Evolutionary conservation across 2,113 vertebrate genomes (phyloP), one percentile per base, ranked within the genome.

Genomic region (Piaya cayana): DNA sequence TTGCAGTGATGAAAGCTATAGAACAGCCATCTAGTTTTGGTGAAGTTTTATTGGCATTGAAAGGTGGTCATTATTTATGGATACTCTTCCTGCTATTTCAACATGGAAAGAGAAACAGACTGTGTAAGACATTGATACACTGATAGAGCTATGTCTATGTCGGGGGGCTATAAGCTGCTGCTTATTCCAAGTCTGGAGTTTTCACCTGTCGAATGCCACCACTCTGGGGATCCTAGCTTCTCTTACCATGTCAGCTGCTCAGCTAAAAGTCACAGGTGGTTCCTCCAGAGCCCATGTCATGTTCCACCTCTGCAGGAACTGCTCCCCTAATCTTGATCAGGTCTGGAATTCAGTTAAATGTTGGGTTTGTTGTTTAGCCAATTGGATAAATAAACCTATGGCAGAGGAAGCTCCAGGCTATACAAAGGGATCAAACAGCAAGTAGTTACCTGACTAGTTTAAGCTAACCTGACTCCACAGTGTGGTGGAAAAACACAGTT

Each of bases 251-350:
- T 27, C 4, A 2, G 26, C 25, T 4, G 13, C 50, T 45, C 56
- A 81, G 36, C 55, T 65, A 12, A 36, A 0, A 2, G 77, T 29
- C 65, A 75, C 36, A 63, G 34, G 70, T 0, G 0, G 32, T 52
- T 65, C 27, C 21, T 86, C 37, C 26, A 71, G 65, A 78, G 37
- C 27, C 34, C 5, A 8, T 12, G 30, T 63, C 55, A 86, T 1
- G 0, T 82, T 79, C 23, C 37, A 59, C 8, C n/a, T 53, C 43
- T 52, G 49, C 27, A 86, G 27, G 11, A 86, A 45, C 26, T 1
- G 2, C 5, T 77, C 7, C 10, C 19, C 11, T 0, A 9, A 5
- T 29, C 83, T 72, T 80, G 20, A 37, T 15, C 39, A 47, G 23
- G 12, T 68, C 43, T 85, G 32, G 29, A 71, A 25, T 50, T 59